Evolutionary conservation across 2,888 invertebrate genomes (phyloP).

Genomic region (Lasioglossum pauxillum): DNA sequence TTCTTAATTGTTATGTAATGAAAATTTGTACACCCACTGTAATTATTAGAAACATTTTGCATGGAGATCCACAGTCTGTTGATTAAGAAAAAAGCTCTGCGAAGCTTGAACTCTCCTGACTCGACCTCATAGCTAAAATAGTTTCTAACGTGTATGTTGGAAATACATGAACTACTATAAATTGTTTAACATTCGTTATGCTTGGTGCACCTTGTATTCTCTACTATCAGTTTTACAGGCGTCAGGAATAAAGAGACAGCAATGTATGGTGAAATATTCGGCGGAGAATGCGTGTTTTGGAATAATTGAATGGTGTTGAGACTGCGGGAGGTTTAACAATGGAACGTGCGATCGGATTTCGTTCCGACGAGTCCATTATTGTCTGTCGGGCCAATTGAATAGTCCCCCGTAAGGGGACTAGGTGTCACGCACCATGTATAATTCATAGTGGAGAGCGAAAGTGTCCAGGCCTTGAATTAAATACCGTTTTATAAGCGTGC

Average conservation of each 20-base stretch:
- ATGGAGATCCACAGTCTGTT: not conserved
- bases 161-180: conserved; percentile 24
- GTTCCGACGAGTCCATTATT: not conserved
- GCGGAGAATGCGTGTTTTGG: not conserved
- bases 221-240: not conserved
- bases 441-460: conserved; percentile 54
- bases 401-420: not conserved
- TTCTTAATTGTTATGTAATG: too few species aligned
- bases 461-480: conserved; percentile 27
- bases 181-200: not conserved
- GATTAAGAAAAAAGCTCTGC: not conserved
- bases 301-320: not conserved
- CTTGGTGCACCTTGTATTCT: not conserved
- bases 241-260: not conserved
- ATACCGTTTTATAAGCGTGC: conserved; percentile 8
- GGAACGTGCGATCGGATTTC: not conserved
- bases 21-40: too few species aligned
- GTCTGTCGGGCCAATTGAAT: conserved; percentile 4
- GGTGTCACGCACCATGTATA: conserved; percentile 45
- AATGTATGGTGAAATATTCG: not conserved
- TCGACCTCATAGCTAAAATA: not conserved
- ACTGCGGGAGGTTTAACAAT: not conserved
- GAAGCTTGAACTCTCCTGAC: conserved; percentile 3
- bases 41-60: too few species aligned
- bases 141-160: conserved; percentile 5